Evolutionary conservation across 1,140 invertebrate genomes (phyloP).

Genomic region (Calliphora vicina): DNA sequence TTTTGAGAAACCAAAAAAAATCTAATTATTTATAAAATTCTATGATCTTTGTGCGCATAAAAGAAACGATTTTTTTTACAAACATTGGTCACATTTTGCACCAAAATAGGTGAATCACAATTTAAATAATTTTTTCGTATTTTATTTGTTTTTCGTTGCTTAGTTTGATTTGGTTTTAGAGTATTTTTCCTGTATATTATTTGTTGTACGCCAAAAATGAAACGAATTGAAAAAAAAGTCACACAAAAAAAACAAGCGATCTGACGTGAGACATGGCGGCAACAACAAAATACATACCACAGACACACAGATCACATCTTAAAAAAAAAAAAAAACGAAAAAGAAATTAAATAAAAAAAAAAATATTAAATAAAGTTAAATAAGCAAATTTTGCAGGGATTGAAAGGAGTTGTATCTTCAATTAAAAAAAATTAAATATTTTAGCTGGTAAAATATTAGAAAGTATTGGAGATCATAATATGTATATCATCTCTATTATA

Average conservation of each 20-base stretch:
- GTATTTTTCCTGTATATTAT: neutral
- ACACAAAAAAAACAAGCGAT: neutral
- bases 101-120: neutral
- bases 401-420: neutral
- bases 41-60: neutral
- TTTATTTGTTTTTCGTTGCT: neutral
- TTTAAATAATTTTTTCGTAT: neutral
- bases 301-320: constrained; percentile 2
- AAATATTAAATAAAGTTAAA: neutral
- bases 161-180: neutral
- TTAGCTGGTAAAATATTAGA: too few relatives aligned
- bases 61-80: neutral
- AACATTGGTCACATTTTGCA: neutral
- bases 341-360: neutral
- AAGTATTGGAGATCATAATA: too few relatives aligned
- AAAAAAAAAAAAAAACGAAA: neutral
- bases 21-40: neutral
- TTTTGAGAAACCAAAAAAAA: too few relatives aligned
- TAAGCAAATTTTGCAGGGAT: neutral
- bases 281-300: constrained; percentile 13
- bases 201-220: neutral
- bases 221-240: neutral
- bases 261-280: constrained; percentile 6
- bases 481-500: too few relatives aligned
- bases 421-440: too few relatives aligned